Percentiles rank a stretch among this genome's conserved stretches.
Evolutionary conservation across 2,113 vertebrate species (phyloP).

Genomic region (Odontophorus gujanensis): DNA sequence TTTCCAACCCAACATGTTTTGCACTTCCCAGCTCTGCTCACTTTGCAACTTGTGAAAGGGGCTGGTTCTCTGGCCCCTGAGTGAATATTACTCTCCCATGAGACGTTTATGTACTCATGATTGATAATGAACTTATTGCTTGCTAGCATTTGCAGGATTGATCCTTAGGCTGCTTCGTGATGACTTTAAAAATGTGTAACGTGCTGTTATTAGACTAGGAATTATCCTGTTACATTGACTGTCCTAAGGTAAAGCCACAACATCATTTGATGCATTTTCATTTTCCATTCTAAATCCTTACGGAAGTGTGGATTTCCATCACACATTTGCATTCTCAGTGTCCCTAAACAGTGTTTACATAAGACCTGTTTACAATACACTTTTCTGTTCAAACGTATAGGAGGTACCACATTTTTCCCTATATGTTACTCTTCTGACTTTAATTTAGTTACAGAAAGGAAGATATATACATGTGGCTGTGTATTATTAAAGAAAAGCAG

Average conservation of each 20-base stretch:
- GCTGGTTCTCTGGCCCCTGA: not conserved
- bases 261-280: not conserved
- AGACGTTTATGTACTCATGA: not conserved
- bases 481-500: conserved; percentile 32
- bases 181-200: not conserved
- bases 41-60: not conserved
- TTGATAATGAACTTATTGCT: not conserved
- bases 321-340: conserved; percentile 40
- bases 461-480: conserved; percentile 10
- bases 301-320: not conserved
- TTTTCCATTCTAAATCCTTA: not conserved
- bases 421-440: not conserved
- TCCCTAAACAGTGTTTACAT: conserved; percentile 4
- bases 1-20: not conserved
- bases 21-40: not conserved
- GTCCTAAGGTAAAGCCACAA: not conserved
- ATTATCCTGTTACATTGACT: not conserved
- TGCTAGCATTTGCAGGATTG: not conserved
- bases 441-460: conserved; percentile 40
- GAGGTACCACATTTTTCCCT: conserved; percentile 6
- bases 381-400: conserved; percentile 28
- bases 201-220: not conserved
- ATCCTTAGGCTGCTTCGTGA: conserved; percentile 1
- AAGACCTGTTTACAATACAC: conserved; percentile 40
- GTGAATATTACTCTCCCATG: not conserved